These are phyloP conservation scores for Tetragonula carbonaria DNA, from an alignment of 2,888 invertebrate species.

Conservation along the genomic window DNA sequence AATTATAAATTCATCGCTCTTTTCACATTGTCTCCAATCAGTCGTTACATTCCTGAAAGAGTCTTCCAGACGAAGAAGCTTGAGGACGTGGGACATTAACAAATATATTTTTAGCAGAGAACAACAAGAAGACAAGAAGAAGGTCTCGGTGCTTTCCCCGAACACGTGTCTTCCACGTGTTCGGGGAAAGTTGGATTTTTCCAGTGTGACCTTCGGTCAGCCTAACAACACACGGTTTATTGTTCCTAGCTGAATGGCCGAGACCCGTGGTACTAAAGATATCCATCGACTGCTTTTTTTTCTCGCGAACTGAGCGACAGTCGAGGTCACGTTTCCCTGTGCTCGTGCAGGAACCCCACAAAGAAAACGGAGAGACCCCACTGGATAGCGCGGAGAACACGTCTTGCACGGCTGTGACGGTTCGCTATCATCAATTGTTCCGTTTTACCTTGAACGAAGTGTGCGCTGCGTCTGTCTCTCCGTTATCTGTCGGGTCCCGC, in stretches of 20 bases:
- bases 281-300: constrained; percentile 72
- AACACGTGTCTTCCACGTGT: too few relatives aligned
- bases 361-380: constrained; percentile 49
- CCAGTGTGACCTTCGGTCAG: too few relatives aligned
- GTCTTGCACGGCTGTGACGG: constrained; percentile 71
- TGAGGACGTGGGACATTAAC: constrained; percentile 6
- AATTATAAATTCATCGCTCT: constrained; percentile 17
- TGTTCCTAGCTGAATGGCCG: constrained; percentile 23
- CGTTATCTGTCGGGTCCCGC: constrained; percentile 19
- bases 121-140: too few relatives aligned
- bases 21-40: constrained; percentile 48
- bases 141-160: too few relatives aligned
- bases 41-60: constrained; percentile 58
- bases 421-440: constrained; percentile 80
- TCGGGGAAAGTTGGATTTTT: too few relatives aligned
- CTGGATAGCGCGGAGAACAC: constrained; percentile 43
- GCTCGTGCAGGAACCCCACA: constrained; percentile 73
- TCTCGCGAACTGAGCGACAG: constrained; percentile 59
- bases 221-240: too few relatives aligned
- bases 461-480: constrained; percentile 12
- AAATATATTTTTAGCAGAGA: too few relatives aligned
- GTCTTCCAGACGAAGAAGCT: constrained; percentile 61
- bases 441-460: constrained; percentile 66
- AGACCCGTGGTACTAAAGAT: constrained; percentile 45
- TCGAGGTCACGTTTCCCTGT: constrained; percentile 75